Percentiles rank a stretch among this genome's conserved stretches.
Conservation (phyloP, 2,797 vertebrate genomes). For the Natrix natrix region DNA sequence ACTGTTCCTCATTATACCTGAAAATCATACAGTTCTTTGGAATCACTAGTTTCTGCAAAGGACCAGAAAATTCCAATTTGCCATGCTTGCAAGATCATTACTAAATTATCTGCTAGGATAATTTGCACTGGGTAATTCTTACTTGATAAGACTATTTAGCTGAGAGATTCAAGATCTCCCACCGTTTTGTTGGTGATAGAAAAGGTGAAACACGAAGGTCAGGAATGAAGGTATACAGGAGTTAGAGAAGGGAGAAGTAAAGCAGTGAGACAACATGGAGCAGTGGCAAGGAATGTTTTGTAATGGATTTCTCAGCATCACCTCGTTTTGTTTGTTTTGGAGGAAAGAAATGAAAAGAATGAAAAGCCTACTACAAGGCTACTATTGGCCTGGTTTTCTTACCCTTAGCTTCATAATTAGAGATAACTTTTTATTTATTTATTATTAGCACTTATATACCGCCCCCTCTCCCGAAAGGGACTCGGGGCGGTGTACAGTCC, state of each 20-base stretch:
- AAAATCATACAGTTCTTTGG: neutral
- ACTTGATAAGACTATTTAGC: neutral
- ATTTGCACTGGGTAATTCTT: neutral
- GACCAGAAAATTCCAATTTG: neutral
- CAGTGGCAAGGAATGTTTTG: neutral
- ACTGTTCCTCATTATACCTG: neutral
- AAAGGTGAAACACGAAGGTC: neutral
- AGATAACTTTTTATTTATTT: no score
- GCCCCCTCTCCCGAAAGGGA: no score
- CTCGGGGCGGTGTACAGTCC: no score
- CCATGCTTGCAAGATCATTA: neutral
- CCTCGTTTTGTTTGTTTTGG: neutral
- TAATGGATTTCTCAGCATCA: neutral
- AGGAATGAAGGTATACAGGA: neutral
- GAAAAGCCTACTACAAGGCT: neutral
- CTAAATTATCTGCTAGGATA: neutral
- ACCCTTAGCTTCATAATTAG: neutral
- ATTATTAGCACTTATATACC: no score
- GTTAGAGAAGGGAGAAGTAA: neutral
- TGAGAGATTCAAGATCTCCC: neutral
- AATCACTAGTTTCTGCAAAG: neutral
- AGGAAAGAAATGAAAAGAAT: neutral
- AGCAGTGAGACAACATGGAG: neutral
- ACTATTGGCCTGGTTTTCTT: neutral
- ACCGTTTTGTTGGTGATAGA: neutral